Conservation (phyloP, 2,797 vertebrate species). For the Ctenopoma kingsleyae region DNA sequence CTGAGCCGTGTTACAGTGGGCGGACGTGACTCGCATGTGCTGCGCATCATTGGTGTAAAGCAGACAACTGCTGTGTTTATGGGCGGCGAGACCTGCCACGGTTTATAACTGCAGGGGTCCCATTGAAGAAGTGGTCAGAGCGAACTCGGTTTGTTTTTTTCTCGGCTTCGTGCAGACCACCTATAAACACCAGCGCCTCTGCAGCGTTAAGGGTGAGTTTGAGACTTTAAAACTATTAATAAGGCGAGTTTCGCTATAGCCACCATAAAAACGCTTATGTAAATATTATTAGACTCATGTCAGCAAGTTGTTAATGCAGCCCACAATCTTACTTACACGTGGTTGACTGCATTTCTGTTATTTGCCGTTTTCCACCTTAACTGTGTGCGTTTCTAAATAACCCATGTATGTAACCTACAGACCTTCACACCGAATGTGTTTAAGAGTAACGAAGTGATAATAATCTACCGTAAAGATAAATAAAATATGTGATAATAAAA, state of each 20-base stretch:
- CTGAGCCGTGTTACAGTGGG: constrained; percentile 22
- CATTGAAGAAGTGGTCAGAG: background rate
- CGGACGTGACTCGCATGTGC: constrained; percentile 33
- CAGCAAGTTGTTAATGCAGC: background rate
- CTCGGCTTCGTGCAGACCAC: background rate
- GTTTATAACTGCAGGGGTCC: constrained; percentile 17
- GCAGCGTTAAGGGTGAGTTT: constrained; percentile 53
- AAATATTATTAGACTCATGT: too few species aligned
- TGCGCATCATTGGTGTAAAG: constrained; percentile 52
- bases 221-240: background rate
- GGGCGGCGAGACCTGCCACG: constrained; percentile 36
- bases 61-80: constrained; percentile 20
- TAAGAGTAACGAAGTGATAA: background rate
- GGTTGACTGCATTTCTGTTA: background rate
- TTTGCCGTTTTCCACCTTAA: background rate
- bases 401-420: background rate
- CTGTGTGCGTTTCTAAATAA: background rate
- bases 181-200: background rate
- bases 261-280: too few species aligned
- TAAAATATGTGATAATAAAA: too few species aligned
- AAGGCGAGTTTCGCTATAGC: too few species aligned
- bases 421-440: background rate
- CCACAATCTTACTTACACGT: background rate
- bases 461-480: too few species aligned
- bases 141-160: accelerated